phyloP scores from a whole-genome alignment of 1,140 invertebrate species.

The Eubasilissa regina region DNA sequence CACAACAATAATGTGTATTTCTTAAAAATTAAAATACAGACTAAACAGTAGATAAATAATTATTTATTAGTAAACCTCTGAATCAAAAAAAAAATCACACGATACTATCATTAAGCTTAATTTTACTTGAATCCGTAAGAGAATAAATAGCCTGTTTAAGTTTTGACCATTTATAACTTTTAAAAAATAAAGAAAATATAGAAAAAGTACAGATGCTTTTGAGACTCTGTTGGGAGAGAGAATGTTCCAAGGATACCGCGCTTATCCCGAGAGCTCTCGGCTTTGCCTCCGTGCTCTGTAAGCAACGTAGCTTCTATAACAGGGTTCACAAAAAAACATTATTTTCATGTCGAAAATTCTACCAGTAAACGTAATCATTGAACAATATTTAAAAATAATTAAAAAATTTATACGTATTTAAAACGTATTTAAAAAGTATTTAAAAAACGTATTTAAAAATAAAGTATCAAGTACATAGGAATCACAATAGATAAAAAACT shows the following conservation, averaged over 20 bases:
- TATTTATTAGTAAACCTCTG: too few relatives aligned
- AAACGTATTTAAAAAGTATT: too few relatives aligned
- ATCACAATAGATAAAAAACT: too few relatives aligned
- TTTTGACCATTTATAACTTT: neutral
- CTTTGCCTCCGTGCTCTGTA: neutral
- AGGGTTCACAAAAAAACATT: neutral
- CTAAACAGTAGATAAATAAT: too few relatives aligned
- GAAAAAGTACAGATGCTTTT: neutral
- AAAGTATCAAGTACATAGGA: too few relatives aligned
- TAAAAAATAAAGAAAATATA: neutral
- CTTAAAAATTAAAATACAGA: too few relatives aligned
- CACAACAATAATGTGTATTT: too few relatives aligned
- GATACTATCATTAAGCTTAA: neutral
- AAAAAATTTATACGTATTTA: too few relatives aligned
- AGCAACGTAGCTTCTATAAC: neutral
- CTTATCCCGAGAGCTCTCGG: slow-evolving; percentile 15
- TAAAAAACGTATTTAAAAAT: too few relatives aligned
- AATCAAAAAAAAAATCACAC: too few relatives aligned
- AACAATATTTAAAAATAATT: too few relatives aligned
- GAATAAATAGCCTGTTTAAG: neutral
- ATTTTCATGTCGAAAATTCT: neutral
- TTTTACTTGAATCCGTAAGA: neutral
- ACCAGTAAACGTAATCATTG: neutral
- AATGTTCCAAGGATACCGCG: neutral
- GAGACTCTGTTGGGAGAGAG: neutral